These are phyloP conservation scores for Seladonia tumulorum DNA, from an alignment of 2,888 invertebrate species.

Conservation along the genomic window DNA sequence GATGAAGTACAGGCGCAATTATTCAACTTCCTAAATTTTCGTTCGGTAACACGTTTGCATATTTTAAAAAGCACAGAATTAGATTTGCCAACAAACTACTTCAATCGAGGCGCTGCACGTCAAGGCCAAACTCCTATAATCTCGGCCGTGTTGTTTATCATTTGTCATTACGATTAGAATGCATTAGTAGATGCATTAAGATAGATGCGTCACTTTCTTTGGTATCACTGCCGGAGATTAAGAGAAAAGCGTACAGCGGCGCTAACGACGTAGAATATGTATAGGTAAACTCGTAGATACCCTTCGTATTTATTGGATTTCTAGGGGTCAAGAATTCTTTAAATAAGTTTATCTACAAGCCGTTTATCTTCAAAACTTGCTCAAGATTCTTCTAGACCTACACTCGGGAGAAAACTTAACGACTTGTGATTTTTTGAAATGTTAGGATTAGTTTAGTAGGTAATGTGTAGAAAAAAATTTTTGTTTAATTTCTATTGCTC, in stretches of 20 bases:
- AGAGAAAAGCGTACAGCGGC: not conserved
- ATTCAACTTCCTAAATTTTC: not conserved
- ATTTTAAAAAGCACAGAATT: constrained; percentile 2
- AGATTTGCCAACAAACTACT: constrained; percentile 4
- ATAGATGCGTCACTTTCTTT: not conserved
- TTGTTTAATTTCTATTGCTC: no score
- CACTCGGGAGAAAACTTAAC: not conserved
- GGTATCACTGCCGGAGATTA: not conserved
- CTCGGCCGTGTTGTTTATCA: not conserved
- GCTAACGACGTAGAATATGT: not conserved
- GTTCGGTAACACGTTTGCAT: not conserved
- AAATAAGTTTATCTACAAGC: not conserved
- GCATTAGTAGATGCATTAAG: no score
- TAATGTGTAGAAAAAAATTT: no score
- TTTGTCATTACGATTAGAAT: no score
- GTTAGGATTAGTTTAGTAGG: no score
- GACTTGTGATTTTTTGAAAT: no score
- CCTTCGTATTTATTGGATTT: not conserved
- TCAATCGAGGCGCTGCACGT: not conserved
- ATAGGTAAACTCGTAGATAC: not conserved
- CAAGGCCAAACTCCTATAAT: constrained; percentile 18
- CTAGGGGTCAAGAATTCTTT: not conserved
- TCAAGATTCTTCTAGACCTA: not conserved
- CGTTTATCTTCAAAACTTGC: not conserved
- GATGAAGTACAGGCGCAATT: not conserved